Evolutionary conservation across 2,113 vertebrate genomes (phyloP), one percentile per base, ranked within the genome.

Genomic region (Herpailurus yagouaroundi): DNA sequence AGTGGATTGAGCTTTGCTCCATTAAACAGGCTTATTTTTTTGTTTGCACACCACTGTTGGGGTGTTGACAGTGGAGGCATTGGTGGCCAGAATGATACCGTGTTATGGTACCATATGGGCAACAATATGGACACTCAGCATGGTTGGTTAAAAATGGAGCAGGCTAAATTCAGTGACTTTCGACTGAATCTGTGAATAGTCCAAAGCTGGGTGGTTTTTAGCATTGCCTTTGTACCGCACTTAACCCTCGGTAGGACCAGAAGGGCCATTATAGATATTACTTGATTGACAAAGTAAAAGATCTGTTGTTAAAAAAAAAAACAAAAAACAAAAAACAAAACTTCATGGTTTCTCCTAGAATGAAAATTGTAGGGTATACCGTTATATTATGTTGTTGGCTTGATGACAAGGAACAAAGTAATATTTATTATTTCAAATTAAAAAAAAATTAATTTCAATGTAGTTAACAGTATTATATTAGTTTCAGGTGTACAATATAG

Each of bases 41-140:
- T 79, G 9, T 57, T 74, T 66, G 96, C 92, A 82, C 69, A 89
- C 41, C 76, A 33, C 96, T 86, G 0, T 36, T 55, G 41, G 31
- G 74, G 19, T 84, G 55, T 92, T 95, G 79, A 2, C 5, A 93
- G 52, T 69, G 81, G 81, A 88, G 68, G 63, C 0, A 1, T 10
- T 90, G 87, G 84, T 97, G 92, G 73, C 45, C 71, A 33, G 76
- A 95, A 77, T 2, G 0, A 0, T 97, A 88, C 64, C 97, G 50
- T 85, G 91, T 73, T 85, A 55, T 97, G 80, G 76, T 82, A 96
- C 85, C 95, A 79, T 97, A 96, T 96, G 98, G 98, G 25, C 57
- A 94, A 91, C 95, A 96, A 0, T 96, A 88, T 83, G 92, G 97
- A 71, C 27, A 92, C 90, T 15, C 89, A 95, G 91, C 63, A 89